Conservation (phyloP, 2,888 invertebrate species). For the Patella pellucida region DNA sequence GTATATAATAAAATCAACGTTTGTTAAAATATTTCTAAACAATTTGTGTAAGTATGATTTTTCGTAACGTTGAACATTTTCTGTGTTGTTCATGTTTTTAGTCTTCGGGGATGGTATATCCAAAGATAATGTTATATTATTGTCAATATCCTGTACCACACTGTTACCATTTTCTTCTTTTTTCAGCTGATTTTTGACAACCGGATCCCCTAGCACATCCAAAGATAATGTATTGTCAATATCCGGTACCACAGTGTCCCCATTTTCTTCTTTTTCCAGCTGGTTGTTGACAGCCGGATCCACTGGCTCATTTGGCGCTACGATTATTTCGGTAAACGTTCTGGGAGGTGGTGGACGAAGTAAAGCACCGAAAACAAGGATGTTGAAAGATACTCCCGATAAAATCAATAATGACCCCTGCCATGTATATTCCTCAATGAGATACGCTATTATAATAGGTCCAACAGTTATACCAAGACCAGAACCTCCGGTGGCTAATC, state of each 20-base stretch:
- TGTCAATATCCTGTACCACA: constrained; percentile 14
- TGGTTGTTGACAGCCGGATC: neutral
- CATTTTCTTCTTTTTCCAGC: neutral
- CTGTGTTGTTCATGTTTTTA: too few relatives aligned
- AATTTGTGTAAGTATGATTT: constrained; percentile 10
- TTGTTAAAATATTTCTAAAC: constrained; percentile 17
- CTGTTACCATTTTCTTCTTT: too few relatives aligned
- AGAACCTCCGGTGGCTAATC: constrained; percentile 55
- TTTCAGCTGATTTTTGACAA: neutral
- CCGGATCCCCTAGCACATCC: neutral
- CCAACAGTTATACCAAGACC: constrained; percentile 51
- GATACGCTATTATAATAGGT: constrained; percentile 46
- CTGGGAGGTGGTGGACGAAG: constrained; percentile 42
- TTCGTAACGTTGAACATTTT: neutral
- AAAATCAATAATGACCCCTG: constrained; percentile 54
- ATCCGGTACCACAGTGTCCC: neutral
- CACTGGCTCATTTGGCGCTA: neutral
- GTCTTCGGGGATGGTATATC: constrained; percentile 10
- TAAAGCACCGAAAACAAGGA: constrained; percentile 47
- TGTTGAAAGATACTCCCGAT: constrained; percentile 49
- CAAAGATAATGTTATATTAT: constrained; percentile 19
- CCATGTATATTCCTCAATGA: constrained; percentile 56
- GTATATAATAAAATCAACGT: constrained; percentile 19
- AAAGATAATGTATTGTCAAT: constrained; percentile 21
- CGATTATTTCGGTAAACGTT: neutral